Conservation (phyloP, 2,797 vertebrate species). For the Nannoperca obscura region DNA sequence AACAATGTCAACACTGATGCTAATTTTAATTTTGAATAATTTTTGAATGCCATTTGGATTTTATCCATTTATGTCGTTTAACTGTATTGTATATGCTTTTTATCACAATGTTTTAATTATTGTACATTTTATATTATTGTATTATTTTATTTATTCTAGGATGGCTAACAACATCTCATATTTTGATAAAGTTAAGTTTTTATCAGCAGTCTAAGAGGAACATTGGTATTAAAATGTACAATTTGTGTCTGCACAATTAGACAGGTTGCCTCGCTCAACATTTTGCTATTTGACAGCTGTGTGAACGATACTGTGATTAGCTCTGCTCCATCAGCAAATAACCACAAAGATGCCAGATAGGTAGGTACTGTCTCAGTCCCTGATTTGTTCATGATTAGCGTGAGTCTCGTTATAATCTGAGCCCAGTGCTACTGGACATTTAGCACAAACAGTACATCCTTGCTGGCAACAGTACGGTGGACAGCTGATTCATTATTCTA, state of each 20-base stretch:
- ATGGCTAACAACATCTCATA: no score
- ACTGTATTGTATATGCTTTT: no score
- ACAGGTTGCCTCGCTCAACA: neutral
- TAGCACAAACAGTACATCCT: slow-evolving; percentile 7
- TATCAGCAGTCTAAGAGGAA: neutral
- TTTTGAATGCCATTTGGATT: no score
- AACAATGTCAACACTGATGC: no score
- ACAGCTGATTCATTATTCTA: slow-evolving; percentile 20
- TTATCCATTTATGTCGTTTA: no score
- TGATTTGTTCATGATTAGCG: slow-evolving; percentile 1
- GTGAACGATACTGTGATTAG: neutral
- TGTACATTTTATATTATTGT: no score
- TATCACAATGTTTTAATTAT: no score
- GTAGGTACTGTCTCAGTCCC: neutral
- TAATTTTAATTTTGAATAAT: no score
- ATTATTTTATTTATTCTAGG: no score
- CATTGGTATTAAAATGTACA: neutral
- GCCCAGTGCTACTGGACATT: neutral
- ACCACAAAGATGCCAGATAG: neutral
- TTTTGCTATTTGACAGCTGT: neutral
- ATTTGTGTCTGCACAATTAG: neutral
- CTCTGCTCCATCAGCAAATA: neutral
- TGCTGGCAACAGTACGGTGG: neutral
- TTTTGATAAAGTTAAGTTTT: no score
- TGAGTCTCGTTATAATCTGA: neutral